Evolutionary conservation across 2,888 invertebrate genomes (phyloP), one percentile per base, ranked within the genome.

Genomic region (Tuberolachnus salignus): DNA sequence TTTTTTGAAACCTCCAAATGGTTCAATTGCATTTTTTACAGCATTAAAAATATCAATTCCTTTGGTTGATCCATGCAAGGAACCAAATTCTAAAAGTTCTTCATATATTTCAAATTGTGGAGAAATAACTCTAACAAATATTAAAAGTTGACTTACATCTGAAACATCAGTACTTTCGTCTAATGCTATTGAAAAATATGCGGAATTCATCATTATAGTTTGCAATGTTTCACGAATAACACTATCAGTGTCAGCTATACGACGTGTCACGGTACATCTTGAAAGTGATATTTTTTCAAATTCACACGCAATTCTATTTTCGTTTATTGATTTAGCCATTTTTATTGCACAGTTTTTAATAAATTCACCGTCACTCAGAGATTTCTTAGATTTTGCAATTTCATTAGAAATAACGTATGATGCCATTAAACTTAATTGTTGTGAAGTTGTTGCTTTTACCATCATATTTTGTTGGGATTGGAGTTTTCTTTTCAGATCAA

Each of bases 391-490:
- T 44, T 63, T 63, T 63, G 19, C 19, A 13, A 63, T 42, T 63
- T 44, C 19, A 6, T 63, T 19, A 63, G 42, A 63, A 19, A 42
- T 63, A 42, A 13, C 42, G 42, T 19, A 42, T 19, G 19, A 63
- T 2, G 26, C 59, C 9, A 57, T 4, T 23, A 11, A 13, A 55
- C 23, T 23, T 11, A 21, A 57, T 57, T 19, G 13, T 57, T 14
- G 14, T 23, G 19, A 21, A 23, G 55, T 23, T 23, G 67, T 67
- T 67, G 51, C 66, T 66, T 66, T 49, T 66, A 49, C 26, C 66
- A 66, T 66, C 66, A 66, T 26, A 66, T 66, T 66, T 66, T 49
- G 64, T 66, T 49, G 63, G 26, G 10, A n/a, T 61, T 61, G 34
- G 34, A 61, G 11, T 59, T 59, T 57, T 57, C 57, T 59, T 59